These are phyloP conservation scores for Urosaurus nigricauda DNA, from an alignment of 2,797 vertebrate species.

Conservation along the genomic window DNA sequence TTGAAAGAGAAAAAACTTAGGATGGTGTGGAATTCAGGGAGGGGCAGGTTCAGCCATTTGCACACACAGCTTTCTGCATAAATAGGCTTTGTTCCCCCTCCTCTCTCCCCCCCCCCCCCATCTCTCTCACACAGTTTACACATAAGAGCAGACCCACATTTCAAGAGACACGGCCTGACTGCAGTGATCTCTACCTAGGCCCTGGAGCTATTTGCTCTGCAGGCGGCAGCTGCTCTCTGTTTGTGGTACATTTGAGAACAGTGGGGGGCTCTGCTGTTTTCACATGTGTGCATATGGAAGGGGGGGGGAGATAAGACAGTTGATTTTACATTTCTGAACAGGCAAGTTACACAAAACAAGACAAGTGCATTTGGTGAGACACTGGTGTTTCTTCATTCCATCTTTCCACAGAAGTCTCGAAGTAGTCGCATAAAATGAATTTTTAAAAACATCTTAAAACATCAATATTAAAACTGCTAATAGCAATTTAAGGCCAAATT, in stretches of 20 bases:
- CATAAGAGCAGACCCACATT: background rate
- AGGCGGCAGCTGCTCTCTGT: conserved; percentile 2
- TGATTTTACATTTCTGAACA: background rate
- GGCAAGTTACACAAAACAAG: background rate
- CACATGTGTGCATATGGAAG: background rate
- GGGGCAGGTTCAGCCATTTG: background rate
- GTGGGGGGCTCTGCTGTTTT: background rate
- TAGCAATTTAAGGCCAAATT: background rate
- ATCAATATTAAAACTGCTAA: background rate
- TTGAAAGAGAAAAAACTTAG: background rate
- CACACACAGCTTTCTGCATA: background rate
- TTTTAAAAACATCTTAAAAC: background rate
- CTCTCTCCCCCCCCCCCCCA: background rate
- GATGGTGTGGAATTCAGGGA: too few species aligned
- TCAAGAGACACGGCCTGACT: background rate
- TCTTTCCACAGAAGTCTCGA: background rate
- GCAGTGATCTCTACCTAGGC: background rate
- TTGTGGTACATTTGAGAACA: background rate
- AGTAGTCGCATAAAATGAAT: background rate
- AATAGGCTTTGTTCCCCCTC: background rate
- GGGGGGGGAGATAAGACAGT: background rate
- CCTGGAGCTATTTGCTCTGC: conserved; percentile 8
- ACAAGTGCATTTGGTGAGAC: background rate
- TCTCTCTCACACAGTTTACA: background rate
- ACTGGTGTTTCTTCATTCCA: background rate